Percentiles rank a stretch among this genome's conserved stretches.
Conservation (phyloP, 2,113 vertebrate species). For the Eurystomus gularis region DNA sequence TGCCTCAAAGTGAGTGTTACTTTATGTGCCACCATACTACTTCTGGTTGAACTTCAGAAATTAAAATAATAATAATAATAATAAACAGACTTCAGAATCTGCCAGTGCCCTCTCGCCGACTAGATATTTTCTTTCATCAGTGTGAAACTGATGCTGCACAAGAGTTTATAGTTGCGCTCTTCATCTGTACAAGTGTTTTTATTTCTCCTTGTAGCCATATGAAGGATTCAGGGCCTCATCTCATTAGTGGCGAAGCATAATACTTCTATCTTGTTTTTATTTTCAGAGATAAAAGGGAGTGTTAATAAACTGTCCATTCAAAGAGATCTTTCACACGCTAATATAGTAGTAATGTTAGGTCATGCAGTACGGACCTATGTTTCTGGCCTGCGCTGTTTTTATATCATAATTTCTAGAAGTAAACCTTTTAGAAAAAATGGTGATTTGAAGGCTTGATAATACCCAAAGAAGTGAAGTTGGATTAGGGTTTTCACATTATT, state of each 20-base stretch:
- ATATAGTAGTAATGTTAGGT: not conserved
- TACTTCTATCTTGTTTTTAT: not conserved
- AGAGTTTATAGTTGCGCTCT: not conserved
- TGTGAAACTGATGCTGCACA: not conserved
- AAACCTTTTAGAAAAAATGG: not conserved
- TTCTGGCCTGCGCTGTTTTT: not conserved
- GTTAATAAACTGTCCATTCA: not conserved
- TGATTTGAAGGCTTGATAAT: not conserved
- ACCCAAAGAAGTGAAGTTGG: not conserved
- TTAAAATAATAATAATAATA: too few species aligned
- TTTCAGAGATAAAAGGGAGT: not conserved
- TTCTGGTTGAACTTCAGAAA: not conserved
- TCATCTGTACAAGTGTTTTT: not conserved
- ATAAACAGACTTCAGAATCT: not conserved
- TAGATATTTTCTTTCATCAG: not conserved
- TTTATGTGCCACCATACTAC: not conserved
- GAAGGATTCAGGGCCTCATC: not conserved
- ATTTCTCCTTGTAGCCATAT: fast-evolving
- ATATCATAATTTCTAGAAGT: not conserved
- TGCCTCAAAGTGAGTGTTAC: not conserved
- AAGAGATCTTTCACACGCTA: not conserved
- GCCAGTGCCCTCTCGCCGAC: not conserved
- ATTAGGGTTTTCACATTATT: not conserved
- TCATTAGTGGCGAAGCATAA: not conserved
- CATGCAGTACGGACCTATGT: not conserved